phyloP scores from a whole-genome alignment of 2,113 vertebrate species.

The Cyphomyrus plagiostoma region DNA sequence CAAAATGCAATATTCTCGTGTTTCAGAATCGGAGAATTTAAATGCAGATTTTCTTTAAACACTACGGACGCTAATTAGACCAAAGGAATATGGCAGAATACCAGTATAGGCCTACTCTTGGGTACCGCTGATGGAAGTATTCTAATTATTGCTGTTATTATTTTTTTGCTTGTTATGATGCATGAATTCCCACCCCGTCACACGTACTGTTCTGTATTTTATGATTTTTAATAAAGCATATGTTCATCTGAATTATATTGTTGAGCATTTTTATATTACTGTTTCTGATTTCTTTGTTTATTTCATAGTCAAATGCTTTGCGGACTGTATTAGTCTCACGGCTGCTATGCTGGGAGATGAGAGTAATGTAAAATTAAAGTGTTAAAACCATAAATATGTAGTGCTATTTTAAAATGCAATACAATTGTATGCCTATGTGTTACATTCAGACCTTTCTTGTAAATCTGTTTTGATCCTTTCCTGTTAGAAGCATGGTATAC shows the following conservation, averaged over 20 bases:
- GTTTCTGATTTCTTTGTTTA: background rate
- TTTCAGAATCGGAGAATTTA: background rate
- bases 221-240: conserved; percentile 4
- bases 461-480: background rate
- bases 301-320: background rate
- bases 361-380: background rate
- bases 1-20: background rate
- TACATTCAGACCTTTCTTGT: background rate
- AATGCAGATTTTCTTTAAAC: background rate
- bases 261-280: background rate
- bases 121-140: background rate
- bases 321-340: background rate
- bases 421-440: background rate
- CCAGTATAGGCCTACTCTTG: background rate
- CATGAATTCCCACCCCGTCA: background rate
- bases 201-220: background rate
- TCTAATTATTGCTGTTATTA: background rate
- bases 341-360: background rate
- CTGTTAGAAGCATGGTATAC: background rate
- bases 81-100: background rate
- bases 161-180: background rate
- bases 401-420: background rate
- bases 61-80: background rate
- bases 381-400: background rate
- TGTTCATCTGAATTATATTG: background rate